Percentiles rank a stretch among this genome's conserved stretches.
phyloP scores from a whole-genome alignment of 2,113 vertebrate genomes.

The Sakesphorus luctuosus region DNA sequence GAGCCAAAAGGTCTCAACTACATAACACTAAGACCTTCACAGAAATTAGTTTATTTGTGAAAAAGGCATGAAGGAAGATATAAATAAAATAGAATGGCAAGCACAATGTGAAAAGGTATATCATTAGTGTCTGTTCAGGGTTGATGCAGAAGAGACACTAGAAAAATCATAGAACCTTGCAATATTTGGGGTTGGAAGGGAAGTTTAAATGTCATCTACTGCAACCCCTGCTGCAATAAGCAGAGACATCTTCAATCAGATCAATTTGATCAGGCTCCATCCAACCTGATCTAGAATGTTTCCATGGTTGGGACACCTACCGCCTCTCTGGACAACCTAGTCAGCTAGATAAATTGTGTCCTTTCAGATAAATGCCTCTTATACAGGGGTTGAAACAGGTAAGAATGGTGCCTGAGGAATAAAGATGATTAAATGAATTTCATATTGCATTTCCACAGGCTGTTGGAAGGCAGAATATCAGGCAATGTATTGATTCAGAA shows the following conservation, averaged over 20 bases:
- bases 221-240: fast-evolving
- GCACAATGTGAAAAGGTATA: not conserved
- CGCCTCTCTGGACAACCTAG: not conserved
- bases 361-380: not conserved
- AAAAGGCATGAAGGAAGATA: not conserved
- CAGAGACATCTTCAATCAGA: not conserved
- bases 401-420: not conserved
- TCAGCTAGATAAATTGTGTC: not conserved
- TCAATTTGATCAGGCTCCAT: fast-evolving
- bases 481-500: not conserved
- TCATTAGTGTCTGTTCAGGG: not conserved
- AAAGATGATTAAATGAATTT: not conserved
- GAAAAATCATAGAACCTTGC: not conserved
- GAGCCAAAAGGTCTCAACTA: not conserved
- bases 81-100: not conserved
- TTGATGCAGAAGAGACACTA: not conserved
- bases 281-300: not conserved
- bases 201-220: not conserved
- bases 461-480: not conserved
- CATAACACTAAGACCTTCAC: not conserved
- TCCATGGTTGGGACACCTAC: not conserved
- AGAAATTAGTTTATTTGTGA: not conserved
- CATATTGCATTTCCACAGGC: not conserved
- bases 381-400: not conserved
- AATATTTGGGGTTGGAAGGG: not conserved